phyloP scores from a whole-genome alignment of 2,888 invertebrate species.

The Mesochorus sp. region DNA sequence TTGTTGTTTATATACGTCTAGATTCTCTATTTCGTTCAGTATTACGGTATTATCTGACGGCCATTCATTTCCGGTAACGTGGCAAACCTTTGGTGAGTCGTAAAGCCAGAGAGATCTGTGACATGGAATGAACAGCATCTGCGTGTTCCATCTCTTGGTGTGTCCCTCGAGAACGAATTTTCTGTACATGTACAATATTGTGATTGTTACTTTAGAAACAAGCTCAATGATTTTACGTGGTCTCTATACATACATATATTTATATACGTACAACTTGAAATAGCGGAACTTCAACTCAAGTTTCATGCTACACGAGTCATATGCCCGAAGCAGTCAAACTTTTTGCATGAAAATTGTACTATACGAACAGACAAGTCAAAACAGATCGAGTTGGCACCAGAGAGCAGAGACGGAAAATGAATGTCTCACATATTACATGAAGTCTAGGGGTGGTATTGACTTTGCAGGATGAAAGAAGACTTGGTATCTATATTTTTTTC shows the following conservation, averaged over 20 bases:
- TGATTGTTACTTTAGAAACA: constrained; percentile 2
- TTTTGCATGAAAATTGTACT: neutral
- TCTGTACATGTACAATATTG: neutral
- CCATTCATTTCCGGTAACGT: constrained; percentile 41
- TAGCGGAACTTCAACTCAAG: neutral
- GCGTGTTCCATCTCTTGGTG: constrained; percentile 18
- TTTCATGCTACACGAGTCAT: neutral
- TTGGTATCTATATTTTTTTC: neutral
- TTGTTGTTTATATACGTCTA: constrained; percentile 34
- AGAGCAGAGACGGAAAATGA: neutral
- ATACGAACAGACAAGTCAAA: neutral
- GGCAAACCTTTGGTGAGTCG: constrained; percentile 38
- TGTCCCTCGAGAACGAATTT: neutral
- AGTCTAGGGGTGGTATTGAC: neutral
- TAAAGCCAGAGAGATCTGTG: constrained; percentile 44
- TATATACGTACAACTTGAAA: neutral
- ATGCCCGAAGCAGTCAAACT: neutral
- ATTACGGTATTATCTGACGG: constrained; percentile 23
- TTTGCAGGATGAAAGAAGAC: neutral
- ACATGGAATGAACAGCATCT: constrained; percentile 35
- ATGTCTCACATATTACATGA: constrained; percentile 15
- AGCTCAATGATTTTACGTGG: neutral
- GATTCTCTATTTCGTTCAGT: constrained; percentile 8
- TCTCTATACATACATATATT: too few relatives aligned
- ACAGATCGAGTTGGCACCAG: constrained; percentile 10